Evolutionary conservation across 92 coral and sea anemone species (phyloP), one percentile per base, ranked within the genome.

Genomic region (Epizoanthus scotinus): DNA sequence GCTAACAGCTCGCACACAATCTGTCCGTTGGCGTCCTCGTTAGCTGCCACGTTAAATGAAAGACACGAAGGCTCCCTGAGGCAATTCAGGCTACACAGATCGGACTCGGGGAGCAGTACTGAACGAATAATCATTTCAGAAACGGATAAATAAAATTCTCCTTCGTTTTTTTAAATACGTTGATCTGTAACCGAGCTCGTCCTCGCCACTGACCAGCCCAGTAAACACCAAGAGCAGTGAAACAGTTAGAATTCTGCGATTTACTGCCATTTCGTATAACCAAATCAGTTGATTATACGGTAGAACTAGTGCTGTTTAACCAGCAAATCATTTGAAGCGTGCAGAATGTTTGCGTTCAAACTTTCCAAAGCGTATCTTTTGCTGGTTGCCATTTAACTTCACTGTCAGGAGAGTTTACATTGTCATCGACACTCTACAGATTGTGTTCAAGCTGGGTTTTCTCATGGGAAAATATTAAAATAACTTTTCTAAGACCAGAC

Each of bases 51-150:
- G 17, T 62, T 62, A 25, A 20, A 62, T 34, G 67, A 62, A 62
- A 26, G 38, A 20, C 67, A 62, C 9, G 26, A 19, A 1, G 67
- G 67, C 26, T 62, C 67, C 21, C 67, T 62, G 34, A 26, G 6
- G 67, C 38, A 62, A 62, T 36, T 62, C 67, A 62, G 26, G 12
- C 67, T 34, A 62, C 67, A 62, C 67, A 62, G 29, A 26, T 10
- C 67, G 1, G 67, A 19, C 2, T 28, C 26, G 24, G 36, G 7
- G 3, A 62, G 34, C 10, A 34, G 15, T 15, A 26, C 1, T 62
- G 67, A 62, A 26, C 38, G 67, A 26, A 62, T 25, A 10, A 62
- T 6, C 19, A 24, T 34, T 26, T 62, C 67, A 17, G 18, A 5
- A 24, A 62, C 64, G 22, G 64, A 28, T 13, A 21, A 62, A 47